Conservation (phyloP, 2,888 invertebrate species). For the Dicyrtomina minuta region DNA sequence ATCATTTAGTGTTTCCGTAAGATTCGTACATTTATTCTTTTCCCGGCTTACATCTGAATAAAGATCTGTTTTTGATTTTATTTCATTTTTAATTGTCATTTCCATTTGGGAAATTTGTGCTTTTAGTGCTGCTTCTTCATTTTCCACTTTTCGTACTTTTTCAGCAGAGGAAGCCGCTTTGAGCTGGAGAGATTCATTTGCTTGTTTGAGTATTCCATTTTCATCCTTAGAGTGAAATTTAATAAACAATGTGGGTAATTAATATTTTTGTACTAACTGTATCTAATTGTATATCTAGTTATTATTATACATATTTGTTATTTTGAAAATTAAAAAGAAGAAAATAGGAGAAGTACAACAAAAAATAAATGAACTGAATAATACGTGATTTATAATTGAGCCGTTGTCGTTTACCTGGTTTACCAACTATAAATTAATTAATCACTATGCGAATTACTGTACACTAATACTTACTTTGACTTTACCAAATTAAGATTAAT, state of each 20-base stretch:
- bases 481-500: too few species aligned
- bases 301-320: not conserved
- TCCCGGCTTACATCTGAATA: conserved; percentile 38
- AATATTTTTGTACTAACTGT: not conserved
- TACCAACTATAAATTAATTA: not conserved
- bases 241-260: not conserved
- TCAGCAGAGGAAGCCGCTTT: conserved; percentile 39
- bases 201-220: conserved; percentile 47
- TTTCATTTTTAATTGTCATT: conserved; percentile 39
- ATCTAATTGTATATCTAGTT: not conserved
- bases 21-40: conserved; percentile 29
- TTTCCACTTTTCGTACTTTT: conserved; percentile 38
- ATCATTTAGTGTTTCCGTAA: conserved; percentile 14
- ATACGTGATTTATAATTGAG: too few species aligned
- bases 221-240: conserved; percentile 36
- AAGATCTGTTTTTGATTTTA: conserved; percentile 42
- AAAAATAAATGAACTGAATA: too few species aligned
- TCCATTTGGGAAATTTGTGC: conserved; percentile 43
- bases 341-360: too few species aligned
- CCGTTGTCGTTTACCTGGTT: too few species aligned
- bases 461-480: too few species aligned
- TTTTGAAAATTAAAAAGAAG: too few species aligned
- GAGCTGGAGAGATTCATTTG: conserved; percentile 42
- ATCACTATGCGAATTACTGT: too few species aligned
- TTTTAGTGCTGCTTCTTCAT: conserved; percentile 30